Evolutionary conservation across 23 tunicate species (phyloP), one percentile per base, ranked within the genome.

Genomic region (Ascidia mentula): DNA sequence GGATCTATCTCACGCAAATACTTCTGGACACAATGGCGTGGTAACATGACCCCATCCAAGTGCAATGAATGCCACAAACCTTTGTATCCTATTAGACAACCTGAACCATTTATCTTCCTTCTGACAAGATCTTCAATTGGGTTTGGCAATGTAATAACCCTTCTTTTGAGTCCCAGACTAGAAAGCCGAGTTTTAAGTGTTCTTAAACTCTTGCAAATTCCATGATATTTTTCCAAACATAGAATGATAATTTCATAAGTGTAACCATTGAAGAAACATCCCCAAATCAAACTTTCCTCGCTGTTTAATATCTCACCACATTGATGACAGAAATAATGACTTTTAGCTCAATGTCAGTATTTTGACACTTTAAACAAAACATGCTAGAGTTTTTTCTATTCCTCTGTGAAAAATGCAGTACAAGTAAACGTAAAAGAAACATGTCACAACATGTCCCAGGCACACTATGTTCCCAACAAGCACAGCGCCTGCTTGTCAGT

Each of bases 11-110:
- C 74, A 34, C 39, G 38, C 34, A 71, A 34, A 34, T 34, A 36
- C 6, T 71, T 71, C 32, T 71, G 39, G 6, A 18, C 39, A 36
- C 74, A 36, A 7, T 71, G 38, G 38, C 74, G 35, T 7, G 74
- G 74, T 36, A 71, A 34, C 74, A 36, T 71, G 72, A 24, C 32
- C 72, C 72, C 72, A 24, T 69, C 74, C 34, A 71, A 71, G 7
- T 36, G 38, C 18, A 71, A 12, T 34, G 39, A 34, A 34, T 71
- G 74, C 34, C 74, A 71, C 74, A 71, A 6, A 28, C 74, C 39
- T 18, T 36, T 71, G 74, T 71, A 71, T 34, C 34, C 74, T 36
- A 71, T 34, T 36, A 71, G 8, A 71, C 74, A 71, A 34, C 8
- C 38, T 34, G 74, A 28, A 42, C 53, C 53, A 42, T 42, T 15